Evolutionary conservation across 2,888 invertebrate species (phyloP), one percentile per base, ranked within the genome.

Genomic region (Gastracanthus pulcherrimus): DNA sequence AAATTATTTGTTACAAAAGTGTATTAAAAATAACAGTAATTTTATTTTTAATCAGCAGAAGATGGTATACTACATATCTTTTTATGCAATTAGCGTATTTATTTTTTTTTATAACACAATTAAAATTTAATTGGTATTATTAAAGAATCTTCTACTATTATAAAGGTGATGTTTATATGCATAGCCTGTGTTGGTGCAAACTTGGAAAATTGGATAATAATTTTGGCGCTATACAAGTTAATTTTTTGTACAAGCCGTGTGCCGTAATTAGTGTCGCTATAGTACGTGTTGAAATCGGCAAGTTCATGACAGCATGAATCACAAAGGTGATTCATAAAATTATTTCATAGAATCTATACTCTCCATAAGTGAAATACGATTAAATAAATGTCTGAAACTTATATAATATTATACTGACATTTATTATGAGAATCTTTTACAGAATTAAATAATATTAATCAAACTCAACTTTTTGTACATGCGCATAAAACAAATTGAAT

Each of bases 281-380:
- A 69, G 48, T 62, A 16, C 19, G 16, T 77, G 34, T 36, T 48
- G 23, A 79, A 72, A 72, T 58, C 69, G 9, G 13, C 60, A 60
- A 69, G 60, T 62, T 80, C 74, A 69, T 36, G n/a, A 55, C 75
- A 19, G 16, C 48, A 29, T 80, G 80, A 80, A 38, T 80, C 80
- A 80, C 23, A 29, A 11, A 69, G 69, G 69, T 80, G 80, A 80
- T 38, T 80, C 80, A 80, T 74, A 66, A 74, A 58, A 41, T 29
- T 34, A 45, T 64, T 78, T 31, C 64, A 31, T 29, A 77, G 71
- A 45, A 45, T 45, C 45, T 45, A 45, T 45, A 45, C 16, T 45
- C n/a, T 45, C 45, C 45, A 13, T 13, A 45, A 45, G 16, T 45
- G n/a, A 13, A 3, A 13, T 0, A 0, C 45, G n/a, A 45, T n/a